Percentiles rank a stretch among this genome's conserved stretches.
Conservation (phyloP, 2,888 invertebrate species). For the Lasioglossum villosulum region DNA sequence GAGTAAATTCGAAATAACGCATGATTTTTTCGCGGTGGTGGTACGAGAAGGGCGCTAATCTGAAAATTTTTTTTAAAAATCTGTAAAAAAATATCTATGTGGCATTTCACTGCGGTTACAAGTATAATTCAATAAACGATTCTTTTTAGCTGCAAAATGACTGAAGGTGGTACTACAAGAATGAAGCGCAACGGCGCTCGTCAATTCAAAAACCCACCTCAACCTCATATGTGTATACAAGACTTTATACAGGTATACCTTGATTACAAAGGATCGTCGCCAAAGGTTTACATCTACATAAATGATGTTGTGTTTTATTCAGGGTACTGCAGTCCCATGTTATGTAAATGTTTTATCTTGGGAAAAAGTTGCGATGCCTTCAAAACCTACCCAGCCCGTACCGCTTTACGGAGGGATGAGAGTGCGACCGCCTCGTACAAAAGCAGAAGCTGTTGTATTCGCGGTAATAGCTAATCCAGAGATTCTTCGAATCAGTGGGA, state of each 20-base stretch:
- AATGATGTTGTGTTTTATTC: background rate
- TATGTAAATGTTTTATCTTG: constrained; percentile 89
- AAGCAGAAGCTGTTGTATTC: constrained; percentile 88
- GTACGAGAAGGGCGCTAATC: background rate
- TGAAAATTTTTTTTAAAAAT: background rate
- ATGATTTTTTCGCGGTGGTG: background rate
- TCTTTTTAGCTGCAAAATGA: constrained; percentile 77
- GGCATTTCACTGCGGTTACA: background rate
- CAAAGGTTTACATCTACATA: background rate
- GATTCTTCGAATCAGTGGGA: constrained; percentile 89
- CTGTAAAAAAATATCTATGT: background rate
- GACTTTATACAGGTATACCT: constrained; percentile 83
- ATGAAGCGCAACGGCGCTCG: constrained; percentile 83
- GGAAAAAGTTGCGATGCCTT: constrained; percentile 90
- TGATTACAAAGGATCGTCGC: background rate
- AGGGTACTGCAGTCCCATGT: constrained; percentile 81
- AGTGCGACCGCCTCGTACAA: constrained; percentile 87
- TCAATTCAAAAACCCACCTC: constrained; percentile 90
- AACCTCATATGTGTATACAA: constrained; percentile 90
- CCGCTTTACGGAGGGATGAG: constrained; percentile 91
- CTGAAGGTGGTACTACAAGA: constrained; percentile 75
- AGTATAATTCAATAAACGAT: background rate
- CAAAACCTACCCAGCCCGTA: constrained; percentile 88
- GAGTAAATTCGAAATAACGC: background rate
- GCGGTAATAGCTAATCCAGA: constrained; percentile 91